phyloP scores from a whole-genome alignment of 2,797 vertebrate species.

The Babyrousa celebensis region DNA sequence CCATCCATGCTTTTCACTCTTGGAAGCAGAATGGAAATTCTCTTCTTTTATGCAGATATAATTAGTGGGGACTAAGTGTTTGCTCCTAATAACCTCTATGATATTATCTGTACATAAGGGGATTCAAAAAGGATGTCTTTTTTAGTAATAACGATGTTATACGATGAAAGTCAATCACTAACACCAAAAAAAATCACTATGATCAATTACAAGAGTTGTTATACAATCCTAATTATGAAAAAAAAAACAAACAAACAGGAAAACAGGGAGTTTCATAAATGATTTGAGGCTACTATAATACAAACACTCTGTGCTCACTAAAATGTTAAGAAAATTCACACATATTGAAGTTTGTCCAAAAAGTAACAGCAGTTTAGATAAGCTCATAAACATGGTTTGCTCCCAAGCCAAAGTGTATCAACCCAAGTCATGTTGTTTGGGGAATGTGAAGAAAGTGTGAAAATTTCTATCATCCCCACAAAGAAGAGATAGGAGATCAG shows the following conservation, averaged over 20 bases:
- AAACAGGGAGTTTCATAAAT: not conserved
- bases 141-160: not conserved
- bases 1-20: not conserved
- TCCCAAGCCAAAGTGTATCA: not conserved
- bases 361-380: not conserved
- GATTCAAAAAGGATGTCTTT: not conserved
- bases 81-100: not conserved
- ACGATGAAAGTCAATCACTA: slow-evolving; percentile 9
- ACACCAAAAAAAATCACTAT: not conserved
- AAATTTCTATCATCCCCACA: not conserved
- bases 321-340: not conserved
- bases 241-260: not conserved
- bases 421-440: not conserved
- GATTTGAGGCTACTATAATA: not conserved
- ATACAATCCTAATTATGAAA: not conserved
- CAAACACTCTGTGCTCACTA: not conserved
- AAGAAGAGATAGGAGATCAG: not conserved
- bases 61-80: not conserved
- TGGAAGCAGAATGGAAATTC: not conserved
- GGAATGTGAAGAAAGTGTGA: not conserved
- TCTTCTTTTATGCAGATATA: not conserved
- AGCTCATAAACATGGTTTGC: not conserved
- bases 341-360: not conserved
- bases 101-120: not conserved
- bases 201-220: not conserved